Conservation (phyloP, 1,140 invertebrate species). For the Drosophila parvula region DNA sequence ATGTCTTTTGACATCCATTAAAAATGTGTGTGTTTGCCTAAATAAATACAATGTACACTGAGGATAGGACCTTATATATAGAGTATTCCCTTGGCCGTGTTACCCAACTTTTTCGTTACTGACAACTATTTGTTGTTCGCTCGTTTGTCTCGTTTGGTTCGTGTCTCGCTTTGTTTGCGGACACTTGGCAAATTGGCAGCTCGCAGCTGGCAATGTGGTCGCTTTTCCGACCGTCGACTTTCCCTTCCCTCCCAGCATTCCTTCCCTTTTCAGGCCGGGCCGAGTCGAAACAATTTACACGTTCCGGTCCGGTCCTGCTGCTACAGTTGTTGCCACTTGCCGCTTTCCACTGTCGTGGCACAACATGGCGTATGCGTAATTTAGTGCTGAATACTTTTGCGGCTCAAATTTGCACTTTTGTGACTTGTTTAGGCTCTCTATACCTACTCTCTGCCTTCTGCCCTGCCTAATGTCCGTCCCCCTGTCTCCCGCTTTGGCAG, state of each 20-base stretch:
- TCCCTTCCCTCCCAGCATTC: background rate
- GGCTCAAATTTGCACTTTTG: conserved; percentile 78
- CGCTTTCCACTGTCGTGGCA: conserved; percentile 25
- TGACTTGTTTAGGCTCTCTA: conserved; percentile 69
- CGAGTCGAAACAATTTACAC: conserved; percentile 63
- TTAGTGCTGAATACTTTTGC: conserved; percentile 77
- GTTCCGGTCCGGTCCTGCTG: conserved; percentile 45
- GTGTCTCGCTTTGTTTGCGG: conserved; percentile 66
- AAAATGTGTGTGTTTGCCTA: too few relatives aligned
- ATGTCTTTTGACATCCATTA: too few relatives aligned
- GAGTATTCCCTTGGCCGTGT: background rate
- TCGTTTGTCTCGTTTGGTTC: conserved; percentile 44
- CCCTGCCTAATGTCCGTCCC: conserved; percentile 15
- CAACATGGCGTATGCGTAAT: conserved; percentile 79
- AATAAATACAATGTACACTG: too few relatives aligned
- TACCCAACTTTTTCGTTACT: background rate
- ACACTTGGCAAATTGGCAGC: conserved; percentile 78
- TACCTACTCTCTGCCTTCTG: conserved; percentile 9
- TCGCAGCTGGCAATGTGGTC: conserved; percentile 34
- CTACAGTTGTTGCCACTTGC: conserved; percentile 7
- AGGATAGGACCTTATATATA: background rate
- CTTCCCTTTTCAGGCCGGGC: background rate
- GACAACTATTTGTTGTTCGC: conserved; percentile 44
- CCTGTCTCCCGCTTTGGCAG: conserved; percentile 33
- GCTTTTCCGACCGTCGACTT: conserved; percentile 3